A percentile compares a stretch with the other conserved stretches of the same genome.
phyloP scores from a whole-genome alignment of 1,140 invertebrate genomes.

The Drosophila takahashii region DNA sequence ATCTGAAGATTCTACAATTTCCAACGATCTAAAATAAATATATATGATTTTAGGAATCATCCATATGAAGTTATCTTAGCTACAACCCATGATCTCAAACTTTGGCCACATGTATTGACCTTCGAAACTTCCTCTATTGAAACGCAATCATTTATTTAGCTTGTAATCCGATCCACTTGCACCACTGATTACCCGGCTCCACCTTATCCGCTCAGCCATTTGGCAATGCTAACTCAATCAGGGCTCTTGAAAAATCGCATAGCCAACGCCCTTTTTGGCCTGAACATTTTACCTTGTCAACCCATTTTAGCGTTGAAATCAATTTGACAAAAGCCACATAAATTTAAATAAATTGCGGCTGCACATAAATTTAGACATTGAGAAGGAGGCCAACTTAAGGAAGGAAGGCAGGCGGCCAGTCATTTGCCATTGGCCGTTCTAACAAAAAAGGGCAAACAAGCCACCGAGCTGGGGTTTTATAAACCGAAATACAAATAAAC shows the following conservation, averaged over 20 bases:
- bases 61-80: background rate
- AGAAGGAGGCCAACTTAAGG: conserved; percentile 12
- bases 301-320: conserved; percentile 80
- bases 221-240: conserved; percentile 65
- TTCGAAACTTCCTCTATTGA: background rate
- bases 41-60: no score
- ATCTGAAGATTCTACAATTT: background rate
- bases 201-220: conserved; percentile 19
- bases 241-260: conserved; percentile 51
- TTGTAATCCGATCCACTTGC: conserved; percentile 24
- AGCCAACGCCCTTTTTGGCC: conserved; percentile 33
- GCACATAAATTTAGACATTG: conserved; percentile 78
- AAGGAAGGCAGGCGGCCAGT: conserved; percentile 17
- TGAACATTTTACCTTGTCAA: conserved; percentile 68
- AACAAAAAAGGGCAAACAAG: conserved; percentile 22
- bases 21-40: no score
- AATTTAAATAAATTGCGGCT: conserved; percentile 80
- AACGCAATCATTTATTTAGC: conserved; percentile 6
- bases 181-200: conserved; percentile 35
- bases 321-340: conserved; percentile 82
- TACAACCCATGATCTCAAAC: background rate
- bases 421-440: conserved; percentile 38
- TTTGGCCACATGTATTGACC: background rate
- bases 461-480: conserved; percentile 35
- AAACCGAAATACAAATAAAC: conserved; percentile 80